Base-by-base conservation (phyloP, 2,888 invertebrate species). In the Drosophila mettleri region DNA sequence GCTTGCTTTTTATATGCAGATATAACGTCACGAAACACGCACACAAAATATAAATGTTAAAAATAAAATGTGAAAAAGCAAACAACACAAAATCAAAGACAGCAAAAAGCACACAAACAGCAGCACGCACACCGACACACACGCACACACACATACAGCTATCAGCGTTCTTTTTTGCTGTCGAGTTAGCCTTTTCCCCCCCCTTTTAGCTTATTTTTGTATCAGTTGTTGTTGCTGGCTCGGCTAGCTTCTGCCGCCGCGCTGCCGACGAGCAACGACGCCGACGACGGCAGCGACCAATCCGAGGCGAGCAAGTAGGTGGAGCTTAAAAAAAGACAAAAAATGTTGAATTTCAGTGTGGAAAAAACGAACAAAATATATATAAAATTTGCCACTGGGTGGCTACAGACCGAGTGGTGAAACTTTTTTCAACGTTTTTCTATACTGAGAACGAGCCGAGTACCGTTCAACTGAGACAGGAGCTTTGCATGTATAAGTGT, bases 251-350 rank as follows among this genome's bases (percentile, higher is more conserved):
- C 43, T 24, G 66, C 69, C 48, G 62, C 69, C 68, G 79, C 58
- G 52, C 52, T 67, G 53, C 54, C 51, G 69, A 69, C 73, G 55
- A 57, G 49, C 66, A 58, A 60, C 66, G 65, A 52, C 34, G 67
- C 45, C 59, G 41, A 57, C 57, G 54, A 39, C 22, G 71, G 78
- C 87, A 87, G 80, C 90, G 73, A 76, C 86, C 88, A 90, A 90
- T 90, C 89, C 86, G 86, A 84, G 61, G 71, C 67, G 89, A 87
- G 90, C 86, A 90, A 90, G 91, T 90, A 91, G 90, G 90, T 90
- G 89, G 88, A 89, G 90, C 86, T 86, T 88, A 79, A 91, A 90
- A 89, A 90, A 90, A 79, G 71, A 90, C 90, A 90, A 91, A 90
- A 85, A 81, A 81, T 78, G 66, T 74, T 59, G 65, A 62, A 78